Evolutionary conservation across 2,888 invertebrate species (phyloP), one percentile per base, ranked within the genome.

Genomic region (Choreutis nemorana): DNA sequence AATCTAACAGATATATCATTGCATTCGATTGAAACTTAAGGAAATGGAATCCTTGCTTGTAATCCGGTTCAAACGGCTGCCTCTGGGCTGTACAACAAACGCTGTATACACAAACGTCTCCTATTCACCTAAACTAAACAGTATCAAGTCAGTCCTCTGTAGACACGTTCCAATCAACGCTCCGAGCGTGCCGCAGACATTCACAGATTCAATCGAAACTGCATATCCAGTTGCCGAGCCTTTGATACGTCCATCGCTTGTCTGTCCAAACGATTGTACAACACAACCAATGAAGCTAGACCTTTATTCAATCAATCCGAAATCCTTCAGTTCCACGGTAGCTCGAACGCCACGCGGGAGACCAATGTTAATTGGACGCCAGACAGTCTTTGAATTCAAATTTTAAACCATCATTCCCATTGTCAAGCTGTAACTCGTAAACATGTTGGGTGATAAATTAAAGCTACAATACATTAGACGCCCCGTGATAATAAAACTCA

Each of bases 181-280:
- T 58, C 62, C 24, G 55, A 64, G 48, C 60, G 54, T 49, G 66
- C 70, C 72, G 66, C 71, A 68, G 66, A 68, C 73, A 65, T 68
- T 66, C 53, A 57, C 59, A 64, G 67, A 73, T 73, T 68, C 70
- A 73, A 75, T 75, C 68, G 62, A 55, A 67, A 71, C 71, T 73
- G 75, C 72, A 70, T 70, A 67, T 67, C 59, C 66, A 67, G 66
- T 62, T 63, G 61, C 64, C 52, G 57, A 50, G 61, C 70, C 75
- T 77, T 77, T 77, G 73, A 77, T 72, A 66, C 68, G 72, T 75
- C 77, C 75, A 68, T 73, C 77, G 70, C 56, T 70, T 77, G 77
- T 77, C 77, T 71, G 67, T 72, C 70, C 60, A 55, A 62, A 67
- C 67, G 68, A 73, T 70, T 73, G 70, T 67, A 50, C 50, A 55